Percentiles rank a stretch among this genome's conserved stretches.
These are phyloP conservation scores for Uromys caudimaculatus DNA, from an alignment of 2,797 vertebrate species.

Conservation along the genomic window DNA sequence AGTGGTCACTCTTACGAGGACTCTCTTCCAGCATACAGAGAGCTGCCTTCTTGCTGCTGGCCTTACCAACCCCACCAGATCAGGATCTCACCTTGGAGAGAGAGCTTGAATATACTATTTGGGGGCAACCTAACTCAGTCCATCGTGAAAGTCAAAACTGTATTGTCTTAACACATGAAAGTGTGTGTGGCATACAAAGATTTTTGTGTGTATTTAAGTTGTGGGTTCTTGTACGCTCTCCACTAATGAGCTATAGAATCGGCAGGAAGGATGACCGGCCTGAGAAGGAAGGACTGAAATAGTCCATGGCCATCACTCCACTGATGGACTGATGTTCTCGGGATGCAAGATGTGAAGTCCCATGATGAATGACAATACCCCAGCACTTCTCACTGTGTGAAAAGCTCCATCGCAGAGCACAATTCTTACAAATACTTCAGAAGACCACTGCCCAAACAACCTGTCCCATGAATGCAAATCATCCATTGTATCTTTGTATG, in stretches of 20 bases:
- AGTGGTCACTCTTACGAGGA: background rate
- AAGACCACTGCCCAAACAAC: background rate
- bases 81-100: background rate
- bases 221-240: background rate
- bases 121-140: background rate
- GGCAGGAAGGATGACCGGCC: background rate
- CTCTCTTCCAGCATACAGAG: background rate
- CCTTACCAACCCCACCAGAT: background rate
- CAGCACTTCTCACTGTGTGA: background rate
- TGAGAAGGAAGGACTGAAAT: background rate
- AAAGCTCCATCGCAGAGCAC: background rate
- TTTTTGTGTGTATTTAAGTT: background rate
- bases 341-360: background rate
- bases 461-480: background rate
- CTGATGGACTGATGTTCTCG: background rate
- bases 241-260: background rate
- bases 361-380: background rate
- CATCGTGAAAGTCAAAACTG: background rate
- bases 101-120: background rate
- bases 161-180: background rate
- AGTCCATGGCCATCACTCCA: background rate
- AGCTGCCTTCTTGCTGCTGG: background rate
- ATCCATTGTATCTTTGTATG: background rate
- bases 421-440: background rate
- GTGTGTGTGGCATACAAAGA: background rate